Conservation (phyloP, 2,113 vertebrate species). For the Sturnus vulgaris region DNA sequence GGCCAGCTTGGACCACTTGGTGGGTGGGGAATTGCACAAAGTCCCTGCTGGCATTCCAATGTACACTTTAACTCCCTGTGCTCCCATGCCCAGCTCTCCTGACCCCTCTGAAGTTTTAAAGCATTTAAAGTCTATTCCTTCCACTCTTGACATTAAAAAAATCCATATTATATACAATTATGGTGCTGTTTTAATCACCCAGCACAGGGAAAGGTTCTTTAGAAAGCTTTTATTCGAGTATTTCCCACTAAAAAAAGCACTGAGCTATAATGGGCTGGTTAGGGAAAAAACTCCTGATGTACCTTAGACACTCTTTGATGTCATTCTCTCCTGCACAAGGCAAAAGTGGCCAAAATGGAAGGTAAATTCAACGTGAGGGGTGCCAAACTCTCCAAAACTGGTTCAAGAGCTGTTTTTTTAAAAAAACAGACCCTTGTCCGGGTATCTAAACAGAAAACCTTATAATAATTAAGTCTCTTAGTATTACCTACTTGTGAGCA, state of each 20-base stretch:
- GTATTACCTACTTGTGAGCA: neutral
- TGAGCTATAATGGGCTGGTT: neutral
- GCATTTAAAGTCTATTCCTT: neutral
- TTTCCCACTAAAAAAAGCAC: neutral
- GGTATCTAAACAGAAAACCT: neutral
- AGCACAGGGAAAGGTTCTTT: neutral
- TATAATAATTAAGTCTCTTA: neutral
- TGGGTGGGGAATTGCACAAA: neutral
- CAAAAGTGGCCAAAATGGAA: neutral
- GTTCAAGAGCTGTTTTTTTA: neutral
- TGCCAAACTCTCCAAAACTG: neutral
- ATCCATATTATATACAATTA: neutral
- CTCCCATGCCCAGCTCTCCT: neutral
- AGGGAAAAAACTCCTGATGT: neutral
- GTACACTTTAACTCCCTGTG: neutral
- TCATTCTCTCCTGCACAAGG: neutral
- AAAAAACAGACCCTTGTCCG: neutral
- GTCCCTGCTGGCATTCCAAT: neutral
- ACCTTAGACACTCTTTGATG: neutral
- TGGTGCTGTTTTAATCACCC: rapidly evolving
- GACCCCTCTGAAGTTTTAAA: neutral
- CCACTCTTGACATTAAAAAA: neutral
- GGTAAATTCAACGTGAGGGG: neutral
- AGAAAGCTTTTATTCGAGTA: neutral
- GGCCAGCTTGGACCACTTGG: neutral